Conservation (phyloP, 2,113 vertebrate genomes). For the Phodopus roborovskii region DNA sequence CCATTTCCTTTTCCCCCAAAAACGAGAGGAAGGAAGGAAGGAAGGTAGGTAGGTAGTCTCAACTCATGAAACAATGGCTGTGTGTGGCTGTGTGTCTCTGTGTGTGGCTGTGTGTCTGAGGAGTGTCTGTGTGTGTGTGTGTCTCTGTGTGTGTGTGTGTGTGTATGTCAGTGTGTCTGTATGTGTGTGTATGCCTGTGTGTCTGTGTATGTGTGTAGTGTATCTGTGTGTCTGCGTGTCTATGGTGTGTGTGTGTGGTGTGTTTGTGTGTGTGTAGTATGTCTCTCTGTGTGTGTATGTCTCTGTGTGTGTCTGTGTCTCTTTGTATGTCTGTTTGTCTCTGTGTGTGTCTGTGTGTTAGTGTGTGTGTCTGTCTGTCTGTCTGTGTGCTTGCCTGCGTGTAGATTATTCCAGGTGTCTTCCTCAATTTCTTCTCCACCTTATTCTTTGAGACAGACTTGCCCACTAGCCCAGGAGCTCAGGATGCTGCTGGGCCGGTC, state of each 20-base stretch:
- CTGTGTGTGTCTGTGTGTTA: neutral
- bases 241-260: neutral
- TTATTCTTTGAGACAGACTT: neutral
- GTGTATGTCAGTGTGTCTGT: neutral
- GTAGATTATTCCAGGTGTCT: neutral
- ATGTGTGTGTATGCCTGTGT: rapidly evolving
- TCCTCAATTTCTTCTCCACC: neutral
- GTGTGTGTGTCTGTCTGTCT: rapidly evolving
- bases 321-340: neutral
- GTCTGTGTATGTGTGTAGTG: too few relatives aligned
- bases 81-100: neutral
- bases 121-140: neutral
- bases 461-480: neutral
- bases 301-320: neutral
- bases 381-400: neutral
- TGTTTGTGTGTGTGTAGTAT: neutral
- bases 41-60: neutral
- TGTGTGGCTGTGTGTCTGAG: too few relatives aligned
- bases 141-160: neutral
- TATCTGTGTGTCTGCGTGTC: rapidly evolving
- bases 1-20: conserved; percentile 29
- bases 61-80: neutral
- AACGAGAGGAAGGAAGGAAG: neutral
- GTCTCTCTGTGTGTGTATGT: too few relatives aligned
- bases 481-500: neutral